Conservation (phyloP, 2,888 invertebrate genomes). For the Heliconius cydno region DNA sequence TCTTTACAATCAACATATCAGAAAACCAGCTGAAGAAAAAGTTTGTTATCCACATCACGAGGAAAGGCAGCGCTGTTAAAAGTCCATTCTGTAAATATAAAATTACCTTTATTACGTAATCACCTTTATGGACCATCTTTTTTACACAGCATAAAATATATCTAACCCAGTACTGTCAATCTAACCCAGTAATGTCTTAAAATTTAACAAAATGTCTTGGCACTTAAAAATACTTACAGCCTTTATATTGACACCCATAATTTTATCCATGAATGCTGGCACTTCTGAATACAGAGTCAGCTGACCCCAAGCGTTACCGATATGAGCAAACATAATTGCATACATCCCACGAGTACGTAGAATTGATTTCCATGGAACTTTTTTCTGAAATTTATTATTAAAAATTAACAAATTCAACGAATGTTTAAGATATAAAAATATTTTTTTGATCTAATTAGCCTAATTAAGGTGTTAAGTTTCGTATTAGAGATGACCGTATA, state of each 20-base stretch:
- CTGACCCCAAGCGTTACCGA: slow-evolving; percentile 90
- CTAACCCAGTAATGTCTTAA: too few relatives aligned
- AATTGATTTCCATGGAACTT: slow-evolving; percentile 89
- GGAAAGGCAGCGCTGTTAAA: slow-evolving; percentile 88
- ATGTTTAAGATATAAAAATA: not conserved
- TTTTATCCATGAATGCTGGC: slow-evolving; percentile 89
- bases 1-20: slow-evolving; percentile 84
- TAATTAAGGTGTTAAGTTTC: too few relatives aligned
- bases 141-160: too few relatives aligned
- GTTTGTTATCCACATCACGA: slow-evolving; percentile 88
- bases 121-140: too few relatives aligned
- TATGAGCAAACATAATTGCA: slow-evolving; percentile 84
- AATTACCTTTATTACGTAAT: not conserved
- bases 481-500: too few relatives aligned
- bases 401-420: not conserved
- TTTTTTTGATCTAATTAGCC: too few relatives aligned
- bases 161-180: too few relatives aligned
- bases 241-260: slow-evolving; percentile 85
- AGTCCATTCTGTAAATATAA: slow-evolving; percentile 84
- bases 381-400: slow-evolving; percentile 55
- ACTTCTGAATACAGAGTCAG: slow-evolving; percentile 91
- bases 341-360: slow-evolving; percentile 81
- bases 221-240: slow-evolving; percentile 56
- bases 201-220: too few relatives aligned
- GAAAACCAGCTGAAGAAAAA: slow-evolving; percentile 87